Evolutionary conservation across 2,797 vertebrate species (phyloP).

Genomic region (Trichosurus vulpecula): DNA sequence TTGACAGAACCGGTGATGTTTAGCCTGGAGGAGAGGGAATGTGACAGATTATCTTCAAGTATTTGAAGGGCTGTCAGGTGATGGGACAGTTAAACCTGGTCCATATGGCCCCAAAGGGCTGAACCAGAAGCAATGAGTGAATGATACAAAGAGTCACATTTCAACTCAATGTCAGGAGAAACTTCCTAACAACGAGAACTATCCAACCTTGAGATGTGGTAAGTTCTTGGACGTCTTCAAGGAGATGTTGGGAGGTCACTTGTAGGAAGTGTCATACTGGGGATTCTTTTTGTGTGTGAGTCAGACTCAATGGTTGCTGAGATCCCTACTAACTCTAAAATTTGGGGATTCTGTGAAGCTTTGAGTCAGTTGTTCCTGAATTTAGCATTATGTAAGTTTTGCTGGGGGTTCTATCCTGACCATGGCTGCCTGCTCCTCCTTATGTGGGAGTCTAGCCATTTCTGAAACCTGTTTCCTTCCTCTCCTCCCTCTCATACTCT

Average conservation of each 20-base stretch:
- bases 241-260: not conserved
- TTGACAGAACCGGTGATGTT: not conserved
- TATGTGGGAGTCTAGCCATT: not conserved
- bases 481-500: not conserved
- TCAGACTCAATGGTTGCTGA: not conserved
- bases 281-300: not conserved
- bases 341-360: not conserved
- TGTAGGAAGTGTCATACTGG: not conserved
- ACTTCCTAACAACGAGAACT: not conserved
- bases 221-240: not conserved
- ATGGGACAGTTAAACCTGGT: not conserved
- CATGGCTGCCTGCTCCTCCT: not conserved
- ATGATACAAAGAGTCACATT: not conserved
- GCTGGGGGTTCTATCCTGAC: not conserved
- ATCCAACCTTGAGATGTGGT: not conserved
- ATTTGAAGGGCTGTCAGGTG: not conserved
- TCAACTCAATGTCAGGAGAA: not conserved
- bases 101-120: not conserved
- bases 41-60: not conserved
- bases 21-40: not conserved
- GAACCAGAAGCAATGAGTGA: not conserved
- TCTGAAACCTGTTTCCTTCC: not conserved
- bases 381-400: not conserved
- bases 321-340: not conserved
- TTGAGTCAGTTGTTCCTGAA: not conserved